Percentiles rank a stretch among this genome's conserved stretches.
phyloP scores from a whole-genome alignment of 2,113 vertebrate species.

The Eublepharis macularius region DNA sequence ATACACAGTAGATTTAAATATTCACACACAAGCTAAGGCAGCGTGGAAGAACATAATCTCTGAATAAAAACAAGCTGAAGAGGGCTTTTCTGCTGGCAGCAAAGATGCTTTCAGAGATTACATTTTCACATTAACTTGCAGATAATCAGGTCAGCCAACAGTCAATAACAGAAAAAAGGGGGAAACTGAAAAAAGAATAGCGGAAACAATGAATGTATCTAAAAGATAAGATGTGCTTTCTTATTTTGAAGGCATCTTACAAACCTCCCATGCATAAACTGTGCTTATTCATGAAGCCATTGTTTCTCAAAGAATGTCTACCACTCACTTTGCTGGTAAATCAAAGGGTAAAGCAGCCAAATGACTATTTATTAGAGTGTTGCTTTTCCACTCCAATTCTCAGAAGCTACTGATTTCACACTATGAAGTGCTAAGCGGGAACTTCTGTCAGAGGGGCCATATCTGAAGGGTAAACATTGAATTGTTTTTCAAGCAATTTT shows the following conservation, averaged over 20 bases:
- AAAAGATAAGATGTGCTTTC: neutral
- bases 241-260: neutral
- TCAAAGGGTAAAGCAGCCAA: conserved; percentile 5
- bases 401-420: conserved; percentile 17
- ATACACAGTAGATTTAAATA: neutral
- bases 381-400: neutral
- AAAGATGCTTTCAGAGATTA: neutral
- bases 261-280: conserved; percentile 1
- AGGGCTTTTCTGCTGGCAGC: neutral
- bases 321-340: neutral
- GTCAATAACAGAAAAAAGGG: neutral
- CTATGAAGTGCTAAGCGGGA: conserved; percentile 9
- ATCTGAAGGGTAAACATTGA: neutral
- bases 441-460: neutral
- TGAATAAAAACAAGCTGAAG: neutral
- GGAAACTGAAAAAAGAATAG: neutral
- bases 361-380: neutral
- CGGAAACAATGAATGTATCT: neutral
- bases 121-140: neutral
- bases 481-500: neutral
- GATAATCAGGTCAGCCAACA: neutral
- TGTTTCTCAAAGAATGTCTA: neutral
- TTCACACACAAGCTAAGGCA: neutral
- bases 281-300: neutral
- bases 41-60: neutral